Evolutionary conservation across 2,113 vertebrate species (phyloP), one percentile per base, ranked within the genome.

Genomic region (Apeltes quadracus): DNA sequence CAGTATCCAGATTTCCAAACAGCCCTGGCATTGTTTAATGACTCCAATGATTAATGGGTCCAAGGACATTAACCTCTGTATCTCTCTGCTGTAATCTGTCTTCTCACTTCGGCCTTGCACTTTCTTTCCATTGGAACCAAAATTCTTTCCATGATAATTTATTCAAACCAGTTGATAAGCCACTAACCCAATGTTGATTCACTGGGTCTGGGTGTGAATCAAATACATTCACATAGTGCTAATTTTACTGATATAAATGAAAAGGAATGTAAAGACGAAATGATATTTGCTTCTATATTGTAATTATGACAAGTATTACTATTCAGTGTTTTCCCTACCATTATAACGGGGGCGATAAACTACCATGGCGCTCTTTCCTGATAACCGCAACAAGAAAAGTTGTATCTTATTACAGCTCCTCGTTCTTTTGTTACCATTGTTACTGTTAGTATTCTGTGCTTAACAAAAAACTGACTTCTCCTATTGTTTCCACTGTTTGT

Each of bases 61-160:
- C 54, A 68, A 51, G 48, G 70, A 67, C 54, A 53, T 76, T 41
- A 57, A 81, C 5, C 29, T 29, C 29, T n/a, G n/a, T 75, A 75
- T 78, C 70, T 72, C 51, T 44, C 8, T 7, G n/a, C 11, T 55
- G 46, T 72, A 34, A 65, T 72, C 51, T 46, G n/a, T 66, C 27
- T 57, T 64, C n/a, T 36, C 51, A 11, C 27, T 34, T 13, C 25
- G 57, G 22, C 63, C 39, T 61, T 58, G 54, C 0, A 36, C 41
- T 59, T 75, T 36, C 41, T 63, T 78, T 58, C 36, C 50, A 65
- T 36, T 11, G 29, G 8, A 36, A 43, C 10, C 27, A 15, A 36
- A n/a, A 62, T 79, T 76, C 56, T 51, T 72, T 56, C 59, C 56
- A 1, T 15, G 34, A 36, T 41, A 13, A 46, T 61, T 74, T 15